phyloP scores from a whole-genome alignment of 2,888 invertebrate species.

The Protophormia terraenovae region DNA sequence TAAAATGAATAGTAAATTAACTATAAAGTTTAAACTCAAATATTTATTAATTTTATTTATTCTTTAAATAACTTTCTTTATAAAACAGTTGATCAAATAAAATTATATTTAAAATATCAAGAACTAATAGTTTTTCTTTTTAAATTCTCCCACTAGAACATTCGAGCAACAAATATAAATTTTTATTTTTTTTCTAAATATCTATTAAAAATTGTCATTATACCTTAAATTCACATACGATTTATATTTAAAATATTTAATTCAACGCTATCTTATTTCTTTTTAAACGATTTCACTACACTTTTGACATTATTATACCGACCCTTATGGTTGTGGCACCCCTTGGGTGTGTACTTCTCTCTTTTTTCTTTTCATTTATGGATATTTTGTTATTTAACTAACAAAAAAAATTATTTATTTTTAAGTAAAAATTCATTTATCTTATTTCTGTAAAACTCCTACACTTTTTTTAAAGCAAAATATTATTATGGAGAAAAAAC shows the following conservation, averaged over 20 bases:
- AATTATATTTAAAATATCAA: background rate
- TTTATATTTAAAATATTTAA: too few species aligned
- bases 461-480: conserved; percentile 11
- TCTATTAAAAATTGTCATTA: too few species aligned
- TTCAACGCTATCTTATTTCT: too few species aligned
- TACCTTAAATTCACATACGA: too few species aligned
- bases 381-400: background rate
- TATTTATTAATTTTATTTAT: background rate
- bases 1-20: conserved; percentile 15
- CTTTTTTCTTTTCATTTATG: background rate
- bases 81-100: conserved; percentile 11
- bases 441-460: conserved; percentile 37
- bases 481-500: background rate
- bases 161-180: too few species aligned
- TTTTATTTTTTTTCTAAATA: too few species aligned
- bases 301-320: too few species aligned
- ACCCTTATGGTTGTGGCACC: background rate
- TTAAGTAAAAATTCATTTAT: conserved; percentile 27
- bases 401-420: background rate
- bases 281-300: background rate
- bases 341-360: background rate
- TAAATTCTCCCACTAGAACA: too few species aligned
- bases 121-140: background rate
- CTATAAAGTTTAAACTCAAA: background rate
- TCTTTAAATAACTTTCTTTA: background rate